These are phyloP conservation scores for Talpa occidentalis DNA, from an alignment of 2,113 vertebrate species.

Conservation along the genomic window DNA sequence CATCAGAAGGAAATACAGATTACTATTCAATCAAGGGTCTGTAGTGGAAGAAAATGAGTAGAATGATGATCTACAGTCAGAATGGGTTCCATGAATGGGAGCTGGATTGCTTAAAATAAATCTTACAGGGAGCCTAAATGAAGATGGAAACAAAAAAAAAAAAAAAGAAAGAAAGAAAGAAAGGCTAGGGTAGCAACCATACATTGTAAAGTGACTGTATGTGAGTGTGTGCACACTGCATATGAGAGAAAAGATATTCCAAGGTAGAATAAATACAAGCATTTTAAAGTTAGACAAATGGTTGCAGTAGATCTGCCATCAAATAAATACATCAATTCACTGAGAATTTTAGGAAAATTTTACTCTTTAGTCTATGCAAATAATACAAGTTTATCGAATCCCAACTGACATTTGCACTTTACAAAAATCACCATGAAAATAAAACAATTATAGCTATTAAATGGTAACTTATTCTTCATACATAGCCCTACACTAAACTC, in stretches of 20 bases:
- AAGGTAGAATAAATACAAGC: neutral
- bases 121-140: neutral
- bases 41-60: accelerated
- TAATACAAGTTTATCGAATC: conserved; percentile 9
- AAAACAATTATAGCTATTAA: neutral
- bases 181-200: neutral
- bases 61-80: accelerated
- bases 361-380: neutral
- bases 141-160: too few relatives aligned
- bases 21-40: neutral
- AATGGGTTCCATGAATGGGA: neutral
- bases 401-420: conserved; percentile 5
- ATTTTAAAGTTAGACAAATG: neutral
- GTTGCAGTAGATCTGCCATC: neutral
- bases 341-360: conserved; percentile 1
- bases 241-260: neutral
- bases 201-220: neutral
- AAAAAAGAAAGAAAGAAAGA: too few relatives aligned
- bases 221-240: neutral
- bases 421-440: conserved; percentile 16
- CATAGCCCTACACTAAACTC: neutral
- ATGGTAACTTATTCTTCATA: neutral
- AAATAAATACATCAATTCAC: neutral
- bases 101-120: neutral
- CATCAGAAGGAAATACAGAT: neutral